Conservation (phyloP, 1,140 invertebrate species). For the Musca vetustissima region DNA sequence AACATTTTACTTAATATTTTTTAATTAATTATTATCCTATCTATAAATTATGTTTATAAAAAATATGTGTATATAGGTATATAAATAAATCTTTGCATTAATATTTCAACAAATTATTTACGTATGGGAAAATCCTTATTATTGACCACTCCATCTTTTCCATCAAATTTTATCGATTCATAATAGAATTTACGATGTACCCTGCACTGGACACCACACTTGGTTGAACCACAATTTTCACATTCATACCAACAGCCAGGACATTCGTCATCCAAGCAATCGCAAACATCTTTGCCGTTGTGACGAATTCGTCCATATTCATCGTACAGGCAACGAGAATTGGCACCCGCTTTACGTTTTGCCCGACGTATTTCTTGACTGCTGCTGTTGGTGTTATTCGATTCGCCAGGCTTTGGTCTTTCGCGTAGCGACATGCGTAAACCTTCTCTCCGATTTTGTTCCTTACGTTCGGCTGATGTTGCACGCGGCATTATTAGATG, state of each 20-base stretch:
- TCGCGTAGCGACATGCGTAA: constrained; percentile 27
- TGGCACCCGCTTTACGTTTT: constrained; percentile 28
- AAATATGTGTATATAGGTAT: no score
- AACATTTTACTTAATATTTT: no score
- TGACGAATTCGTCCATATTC: constrained; percentile 42
- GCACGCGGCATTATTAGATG: no score
- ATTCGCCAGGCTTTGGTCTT: neutral
- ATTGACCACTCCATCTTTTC: constrained; percentile 40
- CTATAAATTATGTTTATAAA: no score
- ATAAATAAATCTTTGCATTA: no score
- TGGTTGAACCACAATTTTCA: constrained; percentile 38
- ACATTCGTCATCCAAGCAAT: constrained; percentile 45
- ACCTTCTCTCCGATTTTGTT: no score
- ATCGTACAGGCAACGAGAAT: constrained; percentile 35
- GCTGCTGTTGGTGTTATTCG: no score
- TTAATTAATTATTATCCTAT: no score
- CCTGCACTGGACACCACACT: constrained; percentile 45
- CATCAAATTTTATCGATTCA: constrained; percentile 44
- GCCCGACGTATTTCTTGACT: constrained; percentile 36
- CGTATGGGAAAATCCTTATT: constrained; percentile 27
- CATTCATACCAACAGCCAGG: constrained; percentile 46
- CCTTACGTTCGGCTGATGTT: no score
- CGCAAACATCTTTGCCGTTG: constrained; percentile 42
- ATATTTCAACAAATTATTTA: no score
- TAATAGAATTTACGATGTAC: constrained; percentile 47